These are phyloP conservation scores for Aurelia sp. DNA, from an alignment of 30 jellyfish, hydroid and myxozoan species.

Conservation along the genomic window DNA sequence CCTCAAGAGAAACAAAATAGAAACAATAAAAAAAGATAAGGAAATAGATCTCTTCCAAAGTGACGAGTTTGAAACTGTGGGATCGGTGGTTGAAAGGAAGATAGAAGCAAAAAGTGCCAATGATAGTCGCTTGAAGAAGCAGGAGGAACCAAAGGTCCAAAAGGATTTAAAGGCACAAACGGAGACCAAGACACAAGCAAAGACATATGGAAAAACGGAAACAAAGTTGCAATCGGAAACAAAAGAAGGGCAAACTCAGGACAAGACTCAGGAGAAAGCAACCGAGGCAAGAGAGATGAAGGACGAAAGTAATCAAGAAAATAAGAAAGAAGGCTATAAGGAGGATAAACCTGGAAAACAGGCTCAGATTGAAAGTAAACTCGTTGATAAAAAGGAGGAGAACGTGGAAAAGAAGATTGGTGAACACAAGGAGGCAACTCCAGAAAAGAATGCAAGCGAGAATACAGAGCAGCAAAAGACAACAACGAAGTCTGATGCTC, in stretches of 20 bases:
- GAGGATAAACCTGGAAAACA: background rate
- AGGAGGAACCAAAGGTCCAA: background rate
- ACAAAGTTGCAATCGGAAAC: no score
- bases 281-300: background rate
- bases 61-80: constrained; percentile 64
- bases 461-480: background rate
- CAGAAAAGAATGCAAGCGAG: background rate
- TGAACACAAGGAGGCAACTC: background rate
- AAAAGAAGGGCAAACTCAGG: background rate
- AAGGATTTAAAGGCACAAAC: constrained; percentile 11
- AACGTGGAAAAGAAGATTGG: background rate
- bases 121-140: background rate
- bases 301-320: background rate
- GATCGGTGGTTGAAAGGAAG: constrained; percentile 55
- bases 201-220: no score
- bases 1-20: constrained; percentile 23
- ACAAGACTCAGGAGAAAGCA: background rate
- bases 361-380: background rate
- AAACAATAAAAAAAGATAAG: constrained; percentile 55
- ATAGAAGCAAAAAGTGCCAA: background rate
- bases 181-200: background rate
- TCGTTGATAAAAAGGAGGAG: background rate
- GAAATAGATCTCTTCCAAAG: constrained; percentile 28
- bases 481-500: background rate
- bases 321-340: background rate